Percentiles rank a stretch among this genome's conserved stretches.
Conservation (phyloP, 2,797 vertebrate genomes). For the Danio albolineatus region DNA sequence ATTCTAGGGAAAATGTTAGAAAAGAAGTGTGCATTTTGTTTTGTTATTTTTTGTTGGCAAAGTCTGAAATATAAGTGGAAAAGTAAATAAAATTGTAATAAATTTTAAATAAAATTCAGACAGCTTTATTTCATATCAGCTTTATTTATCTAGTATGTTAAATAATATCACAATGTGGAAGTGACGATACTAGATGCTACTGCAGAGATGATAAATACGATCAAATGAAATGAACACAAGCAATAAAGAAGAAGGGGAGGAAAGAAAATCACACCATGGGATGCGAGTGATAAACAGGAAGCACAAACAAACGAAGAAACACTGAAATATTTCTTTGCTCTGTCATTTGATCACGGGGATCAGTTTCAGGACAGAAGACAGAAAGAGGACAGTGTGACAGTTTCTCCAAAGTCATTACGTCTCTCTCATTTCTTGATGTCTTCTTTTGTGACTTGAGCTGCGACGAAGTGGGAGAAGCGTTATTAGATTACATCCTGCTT, state of each 20-base stretch:
- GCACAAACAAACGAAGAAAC: constrained; percentile 44
- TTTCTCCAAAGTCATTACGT: constrained; percentile 17
- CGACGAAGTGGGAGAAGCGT: constrained; percentile 49
- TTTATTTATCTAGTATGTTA: constrained; percentile 28
- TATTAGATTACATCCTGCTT: constrained; percentile 24
- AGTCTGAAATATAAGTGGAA: too few relatives aligned
- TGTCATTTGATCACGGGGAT: constrained; percentile 36
- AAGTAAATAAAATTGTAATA: too few relatives aligned
- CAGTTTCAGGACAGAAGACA: constrained; percentile 21
- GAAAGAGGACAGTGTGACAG: constrained; percentile 16
- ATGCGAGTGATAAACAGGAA: constrained; percentile 3
- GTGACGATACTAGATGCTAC: constrained; percentile 15
- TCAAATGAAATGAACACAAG: constrained; percentile 36
- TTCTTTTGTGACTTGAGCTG: constrained; percentile 79
- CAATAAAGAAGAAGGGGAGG: constrained; percentile 17
- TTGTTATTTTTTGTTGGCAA: too few relatives aligned
- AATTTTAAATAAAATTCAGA: neutral
- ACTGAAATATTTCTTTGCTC: constrained; percentile 46
- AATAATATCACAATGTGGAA: neutral
- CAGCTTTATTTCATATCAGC: too few relatives aligned
- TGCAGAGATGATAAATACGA: constrained; percentile 13
- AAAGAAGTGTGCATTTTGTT: too few relatives aligned
- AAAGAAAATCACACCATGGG: constrained; percentile 22
- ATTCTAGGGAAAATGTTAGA: neutral
- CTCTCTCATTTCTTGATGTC: constrained; percentile 70